Evolutionary conservation across 2,113 vertebrate species (phyloP).

Genomic region (Regulus satrapa): DNA sequence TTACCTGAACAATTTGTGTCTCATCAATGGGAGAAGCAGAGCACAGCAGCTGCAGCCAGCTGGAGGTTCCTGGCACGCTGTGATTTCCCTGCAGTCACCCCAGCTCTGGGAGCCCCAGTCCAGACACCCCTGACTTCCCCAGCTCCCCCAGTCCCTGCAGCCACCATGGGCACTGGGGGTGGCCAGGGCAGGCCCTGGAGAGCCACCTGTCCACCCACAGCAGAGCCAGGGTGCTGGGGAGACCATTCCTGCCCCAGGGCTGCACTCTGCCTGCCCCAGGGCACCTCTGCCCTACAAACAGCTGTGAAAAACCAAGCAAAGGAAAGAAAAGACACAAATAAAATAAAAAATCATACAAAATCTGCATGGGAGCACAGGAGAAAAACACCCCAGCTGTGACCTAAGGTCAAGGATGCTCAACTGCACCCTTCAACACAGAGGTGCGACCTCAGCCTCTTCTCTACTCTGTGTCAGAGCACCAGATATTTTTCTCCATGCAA

Average conservation of each 20-base stretch:
- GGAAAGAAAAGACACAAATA: background rate
- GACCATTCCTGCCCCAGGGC: accelerated
- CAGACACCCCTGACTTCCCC: background rate
- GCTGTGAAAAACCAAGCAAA: background rate
- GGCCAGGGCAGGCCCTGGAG: background rate
- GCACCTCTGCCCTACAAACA: background rate
- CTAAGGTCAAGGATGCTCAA: background rate
- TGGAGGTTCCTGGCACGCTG: accelerated
- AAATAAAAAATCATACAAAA: background rate
- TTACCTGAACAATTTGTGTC: background rate
- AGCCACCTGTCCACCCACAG: accelerated
- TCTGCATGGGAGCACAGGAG: background rate
- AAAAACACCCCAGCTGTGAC: background rate
- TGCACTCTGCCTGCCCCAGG: accelerated
- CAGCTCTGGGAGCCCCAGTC: no score
- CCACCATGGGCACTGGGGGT: accelerated
- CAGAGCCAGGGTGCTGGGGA: background rate
- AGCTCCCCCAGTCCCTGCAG: background rate
- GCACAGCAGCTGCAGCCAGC: accelerated
- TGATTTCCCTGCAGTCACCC: no score
- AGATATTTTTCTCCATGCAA: background rate
- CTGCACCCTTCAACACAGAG: background rate
- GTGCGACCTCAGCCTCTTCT: background rate
- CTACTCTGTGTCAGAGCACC: background rate
- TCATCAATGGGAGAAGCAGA: accelerated